Percentiles rank a stretch among this genome's conserved stretches.
Evolutionary conservation across 2,888 invertebrate species (phyloP).

Genomic region (Xylota segnis): DNA sequence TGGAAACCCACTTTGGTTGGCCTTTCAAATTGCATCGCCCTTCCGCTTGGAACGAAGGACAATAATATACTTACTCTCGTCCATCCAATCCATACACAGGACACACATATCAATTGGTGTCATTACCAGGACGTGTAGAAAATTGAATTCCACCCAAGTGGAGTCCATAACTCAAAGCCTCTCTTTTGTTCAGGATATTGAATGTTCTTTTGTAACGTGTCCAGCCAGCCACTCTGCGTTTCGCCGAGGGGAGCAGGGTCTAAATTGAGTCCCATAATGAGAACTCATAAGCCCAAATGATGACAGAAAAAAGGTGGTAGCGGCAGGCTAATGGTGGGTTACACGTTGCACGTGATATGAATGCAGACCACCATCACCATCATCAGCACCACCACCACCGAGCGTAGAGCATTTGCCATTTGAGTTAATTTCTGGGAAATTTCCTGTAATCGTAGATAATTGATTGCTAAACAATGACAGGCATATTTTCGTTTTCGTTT

Average conservation of each 20-base stretch:
- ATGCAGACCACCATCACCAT: constrained; percentile 24
- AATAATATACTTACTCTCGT: constrained; percentile 7
- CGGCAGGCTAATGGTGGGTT: constrained; percentile 54
- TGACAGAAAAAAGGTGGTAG: constrained; percentile 51
- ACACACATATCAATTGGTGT: constrained; percentile 66
- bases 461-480: constrained; percentile 73
- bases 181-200: constrained; percentile 46
- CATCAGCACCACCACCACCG: too few species aligned
- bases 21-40: constrained; percentile 42
- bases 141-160: constrained; percentile 68
- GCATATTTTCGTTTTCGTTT: constrained; percentile 45
- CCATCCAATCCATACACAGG: background rate
- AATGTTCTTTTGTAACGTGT: constrained; percentile 67
- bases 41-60: constrained; percentile 15
- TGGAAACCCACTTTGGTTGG: constrained; percentile 22
- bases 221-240: constrained; percentile 38
- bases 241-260: background rate
- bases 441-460: constrained; percentile 70
- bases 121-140: constrained; percentile 70
- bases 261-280: constrained; percentile 72
- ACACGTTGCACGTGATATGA: constrained; percentile 69
- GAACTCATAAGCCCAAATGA: constrained; percentile 69
- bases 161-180: constrained; percentile 72
- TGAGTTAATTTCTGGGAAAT: constrained; percentile 58
- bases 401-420: constrained; percentile 30